Evolutionary conservation across 2,888 invertebrate genomes (phyloP).

Genomic region (Galerucella calmariensis): DNA sequence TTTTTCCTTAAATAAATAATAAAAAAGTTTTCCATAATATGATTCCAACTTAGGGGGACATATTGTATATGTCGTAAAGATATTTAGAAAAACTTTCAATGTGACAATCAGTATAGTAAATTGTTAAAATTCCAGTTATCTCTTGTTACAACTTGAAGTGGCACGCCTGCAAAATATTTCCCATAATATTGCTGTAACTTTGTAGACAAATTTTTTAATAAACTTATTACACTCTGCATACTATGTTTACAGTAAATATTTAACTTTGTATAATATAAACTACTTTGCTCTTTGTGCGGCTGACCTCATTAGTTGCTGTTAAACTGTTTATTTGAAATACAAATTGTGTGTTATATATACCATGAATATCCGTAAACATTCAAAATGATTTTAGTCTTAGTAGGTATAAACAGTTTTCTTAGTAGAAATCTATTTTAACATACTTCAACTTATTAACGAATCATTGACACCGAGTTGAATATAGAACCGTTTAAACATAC

Average conservation of each 20-base stretch:
- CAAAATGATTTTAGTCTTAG: background rate
- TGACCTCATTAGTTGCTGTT: background rate
- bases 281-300: background rate
- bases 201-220: no score
- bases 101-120: no score
- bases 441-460: conserved; percentile 7
- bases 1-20: no score
- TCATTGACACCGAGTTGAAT: background rate
- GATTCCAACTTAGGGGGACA: no score
- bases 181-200: no score
- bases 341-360: background rate
- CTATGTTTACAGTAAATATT: background rate
- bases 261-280: background rate
- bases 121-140: no score
- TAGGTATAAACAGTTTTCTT: conserved; percentile 16
- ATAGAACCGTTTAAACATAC: background rate
- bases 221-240: no score
- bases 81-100: no score
- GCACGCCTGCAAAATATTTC: no score
- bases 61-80: no score
- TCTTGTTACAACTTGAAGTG: no score
- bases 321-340: background rate
- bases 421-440: conserved; percentile 20
- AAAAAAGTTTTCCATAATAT: no score
- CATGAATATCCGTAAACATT: background rate